Percentiles rank a stretch among this genome's conserved stretches.
These are phyloP conservation scores for Heliconius ismenius DNA, from an alignment of 2,888 invertebrate species.

Conservation along the genomic window DNA sequence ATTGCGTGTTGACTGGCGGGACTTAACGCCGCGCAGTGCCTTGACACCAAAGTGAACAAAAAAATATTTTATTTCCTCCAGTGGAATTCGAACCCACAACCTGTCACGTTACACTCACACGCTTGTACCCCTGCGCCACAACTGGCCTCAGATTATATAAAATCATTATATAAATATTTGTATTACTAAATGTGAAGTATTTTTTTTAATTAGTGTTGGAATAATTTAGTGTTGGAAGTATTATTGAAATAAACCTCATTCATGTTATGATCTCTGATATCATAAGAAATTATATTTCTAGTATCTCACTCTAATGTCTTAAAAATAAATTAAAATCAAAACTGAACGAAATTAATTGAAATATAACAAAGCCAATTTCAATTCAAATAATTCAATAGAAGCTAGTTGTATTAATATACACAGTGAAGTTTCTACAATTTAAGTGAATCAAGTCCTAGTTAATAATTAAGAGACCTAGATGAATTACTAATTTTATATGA, in stretches of 20 bases:
- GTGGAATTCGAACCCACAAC: too few species aligned
- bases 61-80: too few species aligned
- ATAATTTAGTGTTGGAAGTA: not conserved
- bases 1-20: too few species aligned
- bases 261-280: not conserved
- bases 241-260: not conserved
- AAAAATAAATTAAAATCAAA: not conserved
- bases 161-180: not conserved
- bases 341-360: constrained; percentile 4
- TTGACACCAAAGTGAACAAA: too few species aligned
- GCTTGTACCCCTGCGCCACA: too few species aligned
- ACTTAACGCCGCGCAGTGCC: too few species aligned
- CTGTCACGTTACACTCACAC: too few species aligned
- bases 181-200: not conserved
- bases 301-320: not conserved
- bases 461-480: constrained; percentile 6
- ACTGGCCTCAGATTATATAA: not conserved
- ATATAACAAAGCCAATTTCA: constrained; percentile 9
- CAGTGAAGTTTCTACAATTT: not conserved
- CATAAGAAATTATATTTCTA: not conserved
- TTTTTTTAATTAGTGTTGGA: not conserved
- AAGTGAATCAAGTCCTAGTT: not conserved
- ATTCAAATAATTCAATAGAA: not conserved
- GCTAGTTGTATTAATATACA: not conserved
- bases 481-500: not conserved